Percentiles rank a stretch among this genome's conserved stretches.
phyloP scores from a whole-genome alignment of 2,888 invertebrate genomes.

The Harmothoe impar region DNA sequence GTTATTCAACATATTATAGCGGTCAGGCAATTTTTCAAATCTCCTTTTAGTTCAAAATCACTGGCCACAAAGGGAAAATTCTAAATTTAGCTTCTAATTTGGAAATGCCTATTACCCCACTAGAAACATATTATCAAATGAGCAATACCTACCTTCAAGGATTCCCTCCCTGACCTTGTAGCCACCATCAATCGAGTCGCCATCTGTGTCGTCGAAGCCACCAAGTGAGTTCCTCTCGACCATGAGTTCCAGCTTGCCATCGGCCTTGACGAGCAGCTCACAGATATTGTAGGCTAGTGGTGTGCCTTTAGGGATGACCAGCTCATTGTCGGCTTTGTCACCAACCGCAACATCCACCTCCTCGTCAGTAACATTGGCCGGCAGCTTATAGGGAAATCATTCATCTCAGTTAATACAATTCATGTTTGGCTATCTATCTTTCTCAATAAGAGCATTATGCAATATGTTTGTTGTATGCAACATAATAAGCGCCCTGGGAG shows the following conservation, averaged over 20 bases:
- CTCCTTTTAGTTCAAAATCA: no score
- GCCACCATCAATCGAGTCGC: background rate
- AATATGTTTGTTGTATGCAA: no score
- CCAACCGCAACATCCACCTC: background rate
- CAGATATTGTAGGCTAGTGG: conserved; percentile 57
- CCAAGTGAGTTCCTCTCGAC: conserved; percentile 40
- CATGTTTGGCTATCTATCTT: background rate
- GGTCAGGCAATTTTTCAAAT: no score
- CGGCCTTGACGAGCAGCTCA: conserved; percentile 48
- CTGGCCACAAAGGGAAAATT: no score
- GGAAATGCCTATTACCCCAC: no score
- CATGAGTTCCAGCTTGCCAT: conserved; percentile 53
- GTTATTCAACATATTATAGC: no score
- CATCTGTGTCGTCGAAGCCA: conserved; percentile 28
- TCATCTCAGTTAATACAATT: no score
- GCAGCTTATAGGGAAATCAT: background rate
- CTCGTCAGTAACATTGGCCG: background rate
- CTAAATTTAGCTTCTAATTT: no score
- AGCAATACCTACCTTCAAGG: background rate
- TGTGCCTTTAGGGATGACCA: conserved; percentile 56
- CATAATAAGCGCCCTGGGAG: no score
- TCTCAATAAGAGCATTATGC: no score
- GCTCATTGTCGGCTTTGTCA: conserved; percentile 35
- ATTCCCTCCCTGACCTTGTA: background rate
- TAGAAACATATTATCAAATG: no score